Evolutionary conservation across 1,140 invertebrate genomes (phyloP).

Genomic region (Orius laevigatus): DNA sequence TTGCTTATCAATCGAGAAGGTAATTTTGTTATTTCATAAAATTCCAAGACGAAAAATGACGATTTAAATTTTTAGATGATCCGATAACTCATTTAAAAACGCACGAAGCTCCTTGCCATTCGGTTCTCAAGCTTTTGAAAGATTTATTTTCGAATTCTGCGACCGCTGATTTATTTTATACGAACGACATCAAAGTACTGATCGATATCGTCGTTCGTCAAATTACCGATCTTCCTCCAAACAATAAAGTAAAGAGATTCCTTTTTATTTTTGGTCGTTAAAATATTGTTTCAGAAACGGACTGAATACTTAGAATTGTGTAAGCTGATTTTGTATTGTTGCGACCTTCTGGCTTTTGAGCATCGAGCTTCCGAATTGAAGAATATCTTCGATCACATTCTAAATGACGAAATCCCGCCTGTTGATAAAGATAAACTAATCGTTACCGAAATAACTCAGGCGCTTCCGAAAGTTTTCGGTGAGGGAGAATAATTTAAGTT

Average conservation of each 20-base stretch:
- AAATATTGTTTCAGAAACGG: slow-evolving; percentile 37
- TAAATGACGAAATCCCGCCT: slow-evolving; percentile 57
- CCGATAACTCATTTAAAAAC: slow-evolving; percentile 63
- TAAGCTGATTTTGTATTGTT: slow-evolving; percentile 55
- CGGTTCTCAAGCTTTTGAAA: slow-evolving; percentile 71
- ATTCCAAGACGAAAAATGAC: no score
- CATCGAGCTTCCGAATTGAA: slow-evolving; percentile 59
- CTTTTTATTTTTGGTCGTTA: slow-evolving; percentile 8
- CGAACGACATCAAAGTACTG: slow-evolving; percentile 81
- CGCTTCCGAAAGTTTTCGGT: slow-evolving; percentile 47
- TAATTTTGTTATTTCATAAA: slow-evolving; percentile 28
- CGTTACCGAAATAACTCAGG: slow-evolving; percentile 60
- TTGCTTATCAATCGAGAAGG: slow-evolving; percentile 77
- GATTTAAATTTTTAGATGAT: slow-evolving; percentile 70
- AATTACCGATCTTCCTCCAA: slow-evolving; percentile 71
- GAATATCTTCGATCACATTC: slow-evolving; percentile 65
- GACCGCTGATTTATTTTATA: slow-evolving; percentile 75
- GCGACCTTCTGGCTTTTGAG: slow-evolving; percentile 53
- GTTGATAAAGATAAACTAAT: slow-evolving; percentile 56
- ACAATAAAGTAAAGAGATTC: slow-evolving; percentile 48
- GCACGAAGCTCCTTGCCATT: slow-evolving; percentile 64
- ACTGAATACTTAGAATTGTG: slow-evolving; percentile 59
- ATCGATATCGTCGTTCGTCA: slow-evolving; percentile 82
- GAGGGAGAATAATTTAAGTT: background rate
- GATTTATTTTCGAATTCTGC: slow-evolving; percentile 61